phyloP scores from a whole-genome alignment of 1,140 invertebrate species.

The Cydia amplana region DNA sequence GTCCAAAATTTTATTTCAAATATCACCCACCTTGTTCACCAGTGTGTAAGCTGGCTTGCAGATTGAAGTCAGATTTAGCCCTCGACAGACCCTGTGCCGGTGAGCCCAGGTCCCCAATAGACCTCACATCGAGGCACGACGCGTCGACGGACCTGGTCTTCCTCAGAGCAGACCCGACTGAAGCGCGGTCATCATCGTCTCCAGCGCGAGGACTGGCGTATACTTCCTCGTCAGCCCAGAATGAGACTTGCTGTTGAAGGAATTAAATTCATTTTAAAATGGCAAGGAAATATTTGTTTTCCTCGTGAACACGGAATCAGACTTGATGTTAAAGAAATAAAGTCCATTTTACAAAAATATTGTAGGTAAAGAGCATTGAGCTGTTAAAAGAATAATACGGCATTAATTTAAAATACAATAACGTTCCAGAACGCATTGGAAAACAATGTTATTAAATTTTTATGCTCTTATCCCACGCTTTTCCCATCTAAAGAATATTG shows the following conservation, averaged over 20 bases:
- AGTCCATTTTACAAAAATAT: too few species aligned
- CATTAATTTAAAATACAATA: constrained; percentile 11
- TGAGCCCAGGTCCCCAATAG: constrained; percentile 82
- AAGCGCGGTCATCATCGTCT: constrained; percentile 82
- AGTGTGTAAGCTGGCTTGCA: constrained; percentile 80
- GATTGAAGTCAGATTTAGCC: constrained; percentile 92
- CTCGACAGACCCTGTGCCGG: constrained; percentile 83
- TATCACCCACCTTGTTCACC: constrained; percentile 57
- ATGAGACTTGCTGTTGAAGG: constrained; percentile 84
- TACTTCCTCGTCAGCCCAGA: constrained; percentile 89
- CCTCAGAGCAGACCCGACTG: constrained; percentile 85
- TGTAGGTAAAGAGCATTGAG: too few species aligned
- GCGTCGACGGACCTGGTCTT: constrained; percentile 94
- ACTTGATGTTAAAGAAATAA: too few species aligned
- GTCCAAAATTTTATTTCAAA: too few species aligned
- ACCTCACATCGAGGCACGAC: constrained; percentile 89
- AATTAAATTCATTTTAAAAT: not conserved
- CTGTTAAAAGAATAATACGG: constrained; percentile 1
- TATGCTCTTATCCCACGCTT: constrained; percentile 1
- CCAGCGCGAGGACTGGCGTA: constrained; percentile 82
- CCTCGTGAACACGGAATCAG: too few species aligned
- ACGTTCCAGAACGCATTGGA: not conserved
- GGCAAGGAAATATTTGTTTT: too few species aligned
- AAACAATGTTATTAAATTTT: constrained; percentile 17
- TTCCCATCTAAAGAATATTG: constrained; percentile 6